phyloP scores from a whole-genome alignment of 2,797 vertebrate species.

The Diglossa cyanea region DNA sequence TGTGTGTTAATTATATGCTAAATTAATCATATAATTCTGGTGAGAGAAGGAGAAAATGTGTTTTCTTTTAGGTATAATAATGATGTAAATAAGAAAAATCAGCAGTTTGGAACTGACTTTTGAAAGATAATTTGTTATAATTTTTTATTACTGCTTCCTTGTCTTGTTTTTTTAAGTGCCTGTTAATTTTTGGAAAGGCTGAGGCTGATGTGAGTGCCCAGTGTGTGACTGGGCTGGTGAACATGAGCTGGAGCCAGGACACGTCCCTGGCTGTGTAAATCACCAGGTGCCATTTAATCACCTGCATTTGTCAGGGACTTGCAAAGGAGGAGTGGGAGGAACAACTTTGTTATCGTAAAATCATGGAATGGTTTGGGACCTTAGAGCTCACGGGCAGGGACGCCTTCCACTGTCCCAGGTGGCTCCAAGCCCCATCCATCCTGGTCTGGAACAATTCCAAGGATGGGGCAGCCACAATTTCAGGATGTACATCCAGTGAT shows the following conservation, averaged over 20 bases:
- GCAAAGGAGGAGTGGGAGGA: not conserved
- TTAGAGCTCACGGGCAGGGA: not conserved
- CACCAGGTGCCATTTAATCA: not conserved
- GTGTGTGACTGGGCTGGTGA: not conserved
- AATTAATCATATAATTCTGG: not conserved
- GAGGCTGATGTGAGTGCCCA: not conserved
- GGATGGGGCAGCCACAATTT: not conserved
- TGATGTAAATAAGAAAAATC: not conserved
- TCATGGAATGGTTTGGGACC: not conserved
- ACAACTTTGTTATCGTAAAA: fast-evolving
- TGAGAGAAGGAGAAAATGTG: not conserved
- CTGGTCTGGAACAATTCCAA: not conserved
- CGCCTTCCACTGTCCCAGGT: not conserved
- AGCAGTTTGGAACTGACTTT: not conserved
- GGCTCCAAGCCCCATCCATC: fast-evolving
- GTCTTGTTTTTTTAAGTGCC: not conserved
- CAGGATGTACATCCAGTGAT: fast-evolving
- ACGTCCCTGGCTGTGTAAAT: not conserved
- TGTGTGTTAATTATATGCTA: not conserved
- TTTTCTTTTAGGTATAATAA: not conserved
- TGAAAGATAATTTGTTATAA: not conserved
- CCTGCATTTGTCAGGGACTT: not conserved
- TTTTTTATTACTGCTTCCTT: not conserved
- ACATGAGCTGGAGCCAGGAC: not conserved
- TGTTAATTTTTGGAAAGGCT: not conserved